A percentile compares a stretch with the other conserved stretches of the same genome.
These are phyloP conservation scores for Acleris laterana DNA, from an alignment of 2,888 invertebrate species.

Conservation along the genomic window DNA sequence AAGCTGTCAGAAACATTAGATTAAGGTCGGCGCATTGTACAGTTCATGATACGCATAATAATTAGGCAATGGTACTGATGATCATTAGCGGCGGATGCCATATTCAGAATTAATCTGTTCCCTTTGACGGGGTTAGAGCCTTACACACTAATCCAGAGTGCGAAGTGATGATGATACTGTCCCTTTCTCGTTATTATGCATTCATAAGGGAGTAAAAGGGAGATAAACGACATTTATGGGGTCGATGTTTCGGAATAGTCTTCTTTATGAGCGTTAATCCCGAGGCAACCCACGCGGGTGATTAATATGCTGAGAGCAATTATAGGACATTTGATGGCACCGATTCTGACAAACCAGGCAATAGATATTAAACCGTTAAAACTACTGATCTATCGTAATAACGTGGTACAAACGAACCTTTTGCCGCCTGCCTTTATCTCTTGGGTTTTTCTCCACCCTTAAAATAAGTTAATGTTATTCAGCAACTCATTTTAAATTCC, in stretches of 20 bases:
- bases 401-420: too few relatives aligned
- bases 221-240: too few relatives aligned
- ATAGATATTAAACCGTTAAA: background rate
- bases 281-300: background rate
- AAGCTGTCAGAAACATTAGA: conserved; percentile 6
- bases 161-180: too few relatives aligned
- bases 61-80: conserved; percentile 6
- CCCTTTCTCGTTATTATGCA: too few relatives aligned
- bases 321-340: conserved; percentile 2
- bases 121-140: conserved; percentile 4
- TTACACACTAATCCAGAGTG: too few relatives aligned
- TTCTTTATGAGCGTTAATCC: background rate
- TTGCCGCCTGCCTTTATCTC: too few relatives aligned
- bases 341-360: background rate
- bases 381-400: background rate
- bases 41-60: conserved; percentile 11
- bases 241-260: too few relatives aligned
- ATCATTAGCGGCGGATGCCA: conserved; percentile 7
- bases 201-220: too few relatives aligned
- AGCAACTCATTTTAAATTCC: too few relatives aligned
- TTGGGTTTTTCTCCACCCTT: too few relatives aligned
- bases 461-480: too few relatives aligned
- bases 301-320: conserved; percentile 11
- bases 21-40: background rate
- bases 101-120: conserved; percentile 5